Conservation (phyloP, 2,797 vertebrate genomes). For the Morus bassanus region DNA sequence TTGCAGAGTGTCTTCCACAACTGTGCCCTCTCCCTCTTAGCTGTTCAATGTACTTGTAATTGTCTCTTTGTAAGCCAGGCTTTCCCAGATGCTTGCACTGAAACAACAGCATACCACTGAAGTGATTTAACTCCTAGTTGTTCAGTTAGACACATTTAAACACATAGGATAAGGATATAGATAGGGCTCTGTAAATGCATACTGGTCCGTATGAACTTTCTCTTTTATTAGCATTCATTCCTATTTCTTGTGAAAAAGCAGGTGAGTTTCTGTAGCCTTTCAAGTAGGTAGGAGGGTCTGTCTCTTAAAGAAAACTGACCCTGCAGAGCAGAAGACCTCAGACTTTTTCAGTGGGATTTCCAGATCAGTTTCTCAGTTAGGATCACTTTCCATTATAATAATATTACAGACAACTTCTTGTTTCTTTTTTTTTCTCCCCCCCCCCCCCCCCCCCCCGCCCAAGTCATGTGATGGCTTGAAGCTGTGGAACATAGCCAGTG, state of each 20-base stretch:
- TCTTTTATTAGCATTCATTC: not conserved
- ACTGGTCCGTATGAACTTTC: not conserved
- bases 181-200: not conserved
- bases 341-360: not conserved
- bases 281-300: not conserved
- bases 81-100: not conserved
- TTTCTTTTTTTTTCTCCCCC: too few relatives aligned
- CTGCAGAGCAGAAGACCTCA: not conserved
- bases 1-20: not conserved
- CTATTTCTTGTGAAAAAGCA: not conserved
- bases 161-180: fast-evolving
- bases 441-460: too few relatives aligned
- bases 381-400: not conserved
- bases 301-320: not conserved
- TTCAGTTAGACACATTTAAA: not conserved
- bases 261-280: not conserved
- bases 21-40: not conserved
- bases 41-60: not conserved
- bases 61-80: not conserved
- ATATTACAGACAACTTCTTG: not conserved
- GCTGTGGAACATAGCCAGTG: not conserved
- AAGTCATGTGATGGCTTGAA: not conserved
- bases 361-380: not conserved
- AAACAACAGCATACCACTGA: not conserved
- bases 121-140: not conserved